Evolutionary conservation across 2,113 vertebrate genomes (phyloP).

Genomic region (Rhea americana): DNA sequence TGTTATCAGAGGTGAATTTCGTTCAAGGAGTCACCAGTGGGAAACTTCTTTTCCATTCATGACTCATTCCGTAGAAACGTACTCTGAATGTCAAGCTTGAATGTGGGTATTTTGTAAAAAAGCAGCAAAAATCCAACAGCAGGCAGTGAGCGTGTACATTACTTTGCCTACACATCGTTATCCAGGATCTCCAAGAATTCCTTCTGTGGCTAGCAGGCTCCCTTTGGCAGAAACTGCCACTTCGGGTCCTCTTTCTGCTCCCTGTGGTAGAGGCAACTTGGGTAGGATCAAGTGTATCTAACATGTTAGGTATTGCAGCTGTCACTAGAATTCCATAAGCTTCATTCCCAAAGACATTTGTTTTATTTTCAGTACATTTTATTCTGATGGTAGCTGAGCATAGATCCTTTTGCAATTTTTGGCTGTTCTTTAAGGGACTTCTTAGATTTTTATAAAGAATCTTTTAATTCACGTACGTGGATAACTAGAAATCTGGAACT

Average conservation of each 20-base stretch:
- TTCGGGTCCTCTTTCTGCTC: neutral
- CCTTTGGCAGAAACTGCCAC: neutral
- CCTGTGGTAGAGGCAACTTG: neutral
- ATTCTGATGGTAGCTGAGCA: neutral
- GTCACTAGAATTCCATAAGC: neutral
- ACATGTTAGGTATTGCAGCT: neutral
- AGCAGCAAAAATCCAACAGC: neutral
- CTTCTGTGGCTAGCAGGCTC: neutral
- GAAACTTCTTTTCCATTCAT: neutral
- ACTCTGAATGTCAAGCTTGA: neutral
- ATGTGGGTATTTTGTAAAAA: neutral
- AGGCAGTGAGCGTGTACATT: neutral
- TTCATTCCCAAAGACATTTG: neutral
- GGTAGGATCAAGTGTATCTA: neutral
- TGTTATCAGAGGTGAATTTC: neutral
- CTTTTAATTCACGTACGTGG: neutral
- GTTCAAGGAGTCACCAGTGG: neutral
- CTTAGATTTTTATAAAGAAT: neutral
- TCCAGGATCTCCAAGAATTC: neutral
- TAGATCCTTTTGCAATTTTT: neutral
- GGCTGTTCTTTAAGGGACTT: neutral
- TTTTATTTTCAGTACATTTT: neutral
- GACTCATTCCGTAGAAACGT: neutral
- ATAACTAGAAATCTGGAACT: slow-evolving; percentile 13
- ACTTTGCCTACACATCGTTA: neutral